Percentiles rank a stretch among this genome's conserved stretches.
Evolutionary conservation across 2,888 invertebrate species (phyloP).

Genomic region (Dicycla oo): DNA sequence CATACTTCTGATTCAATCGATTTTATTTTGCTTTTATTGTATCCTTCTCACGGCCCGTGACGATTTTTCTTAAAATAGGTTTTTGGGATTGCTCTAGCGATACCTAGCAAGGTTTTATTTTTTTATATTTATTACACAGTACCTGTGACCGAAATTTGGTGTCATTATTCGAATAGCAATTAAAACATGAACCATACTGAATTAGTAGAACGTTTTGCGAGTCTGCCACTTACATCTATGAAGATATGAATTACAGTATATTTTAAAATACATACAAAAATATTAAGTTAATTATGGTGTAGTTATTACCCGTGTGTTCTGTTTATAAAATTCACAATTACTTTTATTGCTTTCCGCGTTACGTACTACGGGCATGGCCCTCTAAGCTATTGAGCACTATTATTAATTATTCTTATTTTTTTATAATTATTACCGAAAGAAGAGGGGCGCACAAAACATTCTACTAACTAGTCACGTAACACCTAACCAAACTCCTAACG

Average conservation of each 20-base stretch:
- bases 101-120: slow-evolving; percentile 53
- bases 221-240: slow-evolving; percentile 86
- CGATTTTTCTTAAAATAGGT: slow-evolving; percentile 46
- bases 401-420: slow-evolving; percentile 78
- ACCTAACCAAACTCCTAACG: slow-evolving; percentile 80
- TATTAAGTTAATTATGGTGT: slow-evolving; percentile 83
- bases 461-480: slow-evolving; percentile 81
- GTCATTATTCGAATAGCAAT: slow-evolving; percentile 34
- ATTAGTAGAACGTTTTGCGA: slow-evolving; percentile 87
- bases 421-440: slow-evolving; percentile 84
- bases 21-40: slow-evolving; percentile 15
- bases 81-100: slow-evolving; percentile 58
- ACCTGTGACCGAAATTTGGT: slow-evolving; percentile 45
- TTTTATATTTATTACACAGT: slow-evolving; percentile 38
- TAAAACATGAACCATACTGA: slow-evolving; percentile 60
- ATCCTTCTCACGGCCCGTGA: slow-evolving; percentile 18
- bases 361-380: slow-evolving; percentile 74
- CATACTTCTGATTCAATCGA: slow-evolving; percentile 41
- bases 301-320: slow-evolving; percentile 78
- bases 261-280: slow-evolving; percentile 90
- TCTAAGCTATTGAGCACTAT: slow-evolving; percentile 89
- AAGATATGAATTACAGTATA: slow-evolving; percentile 89
- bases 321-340: slow-evolving; percentile 84
- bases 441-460: slow-evolving; percentile 85
- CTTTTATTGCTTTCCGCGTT: slow-evolving; percentile 86